Conservation (phyloP, 2,113 vertebrate genomes). For the Syngnathus scovelli region DNA sequence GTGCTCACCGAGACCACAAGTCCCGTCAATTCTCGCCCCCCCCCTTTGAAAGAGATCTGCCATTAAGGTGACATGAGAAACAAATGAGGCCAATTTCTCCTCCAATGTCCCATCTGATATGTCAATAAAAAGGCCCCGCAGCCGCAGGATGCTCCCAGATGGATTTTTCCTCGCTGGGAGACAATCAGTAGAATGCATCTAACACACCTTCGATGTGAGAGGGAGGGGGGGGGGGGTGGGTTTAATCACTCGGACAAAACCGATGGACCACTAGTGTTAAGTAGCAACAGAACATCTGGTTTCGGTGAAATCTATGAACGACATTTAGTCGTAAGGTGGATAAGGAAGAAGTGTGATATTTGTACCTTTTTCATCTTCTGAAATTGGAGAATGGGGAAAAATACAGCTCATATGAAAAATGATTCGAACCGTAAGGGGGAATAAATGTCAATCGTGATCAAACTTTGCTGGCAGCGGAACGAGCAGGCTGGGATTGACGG, state of each 20-base stretch:
- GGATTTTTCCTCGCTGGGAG: conserved; percentile 67
- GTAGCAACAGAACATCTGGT: conserved; percentile 46
- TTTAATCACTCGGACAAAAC: conserved; percentile 62
- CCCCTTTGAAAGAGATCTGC: conserved; percentile 67
- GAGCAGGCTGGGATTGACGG: conserved; percentile 17
- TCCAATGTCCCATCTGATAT: conserved; percentile 73
- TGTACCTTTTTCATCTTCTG: conserved; percentile 7
- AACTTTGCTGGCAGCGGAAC: background rate
- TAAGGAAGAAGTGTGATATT: conserved; percentile 47
- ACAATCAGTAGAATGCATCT: conserved; percentile 69
- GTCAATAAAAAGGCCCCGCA: conserved; percentile 73
- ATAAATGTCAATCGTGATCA: background rate
- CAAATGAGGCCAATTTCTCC: conserved; percentile 79
- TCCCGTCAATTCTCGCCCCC: conserved; percentile 67
- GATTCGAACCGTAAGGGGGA: conserved; percentile 7
- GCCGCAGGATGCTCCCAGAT: conserved; percentile 64
- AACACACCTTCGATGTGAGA: conserved; percentile 55
- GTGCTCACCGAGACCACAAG: conserved; percentile 64
- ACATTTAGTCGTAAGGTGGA: conserved; percentile 43
- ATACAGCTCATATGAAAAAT: background rate
- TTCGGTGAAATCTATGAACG: conserved; percentile 52
- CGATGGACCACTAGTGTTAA: conserved; percentile 52
- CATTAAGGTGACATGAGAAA: conserved; percentile 76
- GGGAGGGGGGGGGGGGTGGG: background rate
- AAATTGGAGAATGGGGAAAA: background rate